Conservation (phyloP, 2,888 invertebrate genomes). For the Ctena decussata region DNA sequence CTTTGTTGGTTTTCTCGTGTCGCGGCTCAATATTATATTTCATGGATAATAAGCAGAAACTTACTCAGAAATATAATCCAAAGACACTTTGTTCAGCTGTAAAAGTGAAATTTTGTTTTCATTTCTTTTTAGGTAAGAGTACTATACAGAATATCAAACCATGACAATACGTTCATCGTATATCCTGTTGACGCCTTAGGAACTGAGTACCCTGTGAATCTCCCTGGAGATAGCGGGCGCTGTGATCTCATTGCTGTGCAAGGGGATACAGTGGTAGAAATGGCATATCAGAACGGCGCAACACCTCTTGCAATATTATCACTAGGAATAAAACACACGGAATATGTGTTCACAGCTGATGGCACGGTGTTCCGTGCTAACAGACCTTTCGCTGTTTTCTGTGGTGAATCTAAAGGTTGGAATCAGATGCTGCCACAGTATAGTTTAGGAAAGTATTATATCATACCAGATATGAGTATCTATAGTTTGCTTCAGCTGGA, state of each 20-base stretch:
- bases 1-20: no score
- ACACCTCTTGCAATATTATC: not conserved
- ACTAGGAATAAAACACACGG: not conserved
- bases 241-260: not conserved
- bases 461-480: slow-evolving; percentile 4
- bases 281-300: not conserved
- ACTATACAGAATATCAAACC: not conserved
- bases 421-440: slow-evolving; percentile 35
- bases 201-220: not conserved
- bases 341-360: not conserved
- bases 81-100: no score
- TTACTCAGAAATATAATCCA: no score
- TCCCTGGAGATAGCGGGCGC: not conserved
- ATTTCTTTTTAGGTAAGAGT: not conserved
- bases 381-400: slow-evolving; percentile 39
- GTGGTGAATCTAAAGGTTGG: slow-evolving; percentile 34
- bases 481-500: not conserved
- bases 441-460: slow-evolving; percentile 39
- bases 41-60: no score
- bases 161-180: not conserved
- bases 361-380: slow-evolving; percentile 30
- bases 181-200: not conserved
- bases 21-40: no score
- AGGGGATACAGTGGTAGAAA: not conserved
- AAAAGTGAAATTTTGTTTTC: no score